A percentile compares a stretch with the other conserved stretches of the same genome.
These are phyloP conservation scores for Atopsyche davidsoni DNA, from an alignment of 1,140 invertebrate genomes.

Conservation along the genomic window DNA sequence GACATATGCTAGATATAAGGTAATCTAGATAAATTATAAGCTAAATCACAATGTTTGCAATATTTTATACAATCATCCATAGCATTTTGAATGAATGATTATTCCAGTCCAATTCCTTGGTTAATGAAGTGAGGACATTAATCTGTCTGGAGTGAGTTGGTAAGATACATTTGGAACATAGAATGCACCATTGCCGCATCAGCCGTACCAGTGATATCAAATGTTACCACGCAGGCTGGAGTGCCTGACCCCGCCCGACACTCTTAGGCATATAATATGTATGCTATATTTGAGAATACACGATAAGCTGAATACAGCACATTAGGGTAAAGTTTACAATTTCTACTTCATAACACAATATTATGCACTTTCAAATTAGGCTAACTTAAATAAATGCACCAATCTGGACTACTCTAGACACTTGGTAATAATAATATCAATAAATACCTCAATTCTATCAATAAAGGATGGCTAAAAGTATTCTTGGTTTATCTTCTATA, in stretches of 20 bases:
- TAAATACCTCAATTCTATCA: constrained; percentile 14
- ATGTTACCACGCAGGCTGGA: too few relatives aligned
- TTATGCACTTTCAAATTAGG: too few relatives aligned
- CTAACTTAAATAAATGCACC: constrained; percentile 19
- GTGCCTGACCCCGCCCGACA: too few relatives aligned
- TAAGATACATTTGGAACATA: too few relatives aligned
- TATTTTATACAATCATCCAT: constrained; percentile 1
- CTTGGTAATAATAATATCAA: constrained; percentile 14
- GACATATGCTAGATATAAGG: not conserved
- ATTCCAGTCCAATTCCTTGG: constrained; percentile 15
- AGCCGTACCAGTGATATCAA: too few relatives aligned
- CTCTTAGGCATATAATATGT: too few relatives aligned
- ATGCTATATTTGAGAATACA: not conserved
- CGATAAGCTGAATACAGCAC: constrained; percentile 9
- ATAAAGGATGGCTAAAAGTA: not conserved
- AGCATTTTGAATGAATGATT: not conserved
- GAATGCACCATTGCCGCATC: too few relatives aligned
- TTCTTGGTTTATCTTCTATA: constrained; percentile 10
- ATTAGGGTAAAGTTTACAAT: constrained; percentile 9
- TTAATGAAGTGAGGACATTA: too few relatives aligned
- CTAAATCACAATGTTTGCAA: constrained; percentile 24
- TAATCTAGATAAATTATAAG: constrained; percentile 19
- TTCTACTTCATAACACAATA: too few relatives aligned
- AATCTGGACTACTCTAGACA: constrained; percentile 17
- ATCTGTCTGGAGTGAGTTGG: too few relatives aligned